Base-by-base conservation (phyloP, 1,140 invertebrate species). In the honey bee (Apis mellifera) region DNA sequence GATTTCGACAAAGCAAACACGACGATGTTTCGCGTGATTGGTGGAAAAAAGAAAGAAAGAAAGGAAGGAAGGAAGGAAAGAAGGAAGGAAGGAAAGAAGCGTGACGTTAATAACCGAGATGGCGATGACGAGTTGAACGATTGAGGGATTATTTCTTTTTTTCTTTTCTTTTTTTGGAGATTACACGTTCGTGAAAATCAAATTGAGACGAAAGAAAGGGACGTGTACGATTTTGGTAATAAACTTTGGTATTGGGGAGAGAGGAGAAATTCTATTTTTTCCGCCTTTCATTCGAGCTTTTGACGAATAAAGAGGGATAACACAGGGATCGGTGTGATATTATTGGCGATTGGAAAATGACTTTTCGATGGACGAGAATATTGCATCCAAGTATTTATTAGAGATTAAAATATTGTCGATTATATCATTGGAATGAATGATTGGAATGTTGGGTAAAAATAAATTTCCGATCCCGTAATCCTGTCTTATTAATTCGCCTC, bases 1-100 rank as follows among this genome's bases (percentile, higher is more conserved):
- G 21, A 50, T 54, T 55, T 77, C 69, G 60, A 21, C 66, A 76
- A 76, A 85, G 19, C 69, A 57, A 69, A 54, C 70, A 23, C 26
- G 55, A 59, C 17, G 19, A 55, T 2, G 15, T 26, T 21, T 23
- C 17, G 26, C 21, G 19, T 7, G 48, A 32, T 9, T 23, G 9
- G 13, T 4, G 15, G 55, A 68, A 23, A 26, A 55, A 8, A 42
- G 5, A 42, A 42, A 42, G 32, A 7, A 7, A 42, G 32, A 42
- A 42, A 42, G 32, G 7, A 42, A 42, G 32, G 4, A 42, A 42
- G 32, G 5, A 42, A 42, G 32, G 32, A 42, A 42, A 4, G 32
- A 7, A 42, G 3, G 32, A 2, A 42, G 4, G 32, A 4, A 42
- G 4, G 3, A 4, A 42, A 42, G 32, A 42, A 42, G 13, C 52